Percentiles rank a stretch among this genome's conserved stretches.
These are phyloP conservation scores for Sebastes hubbsi DNA, from an alignment of 2,797 vertebrate genomes.

Conservation along the genomic window DNA sequence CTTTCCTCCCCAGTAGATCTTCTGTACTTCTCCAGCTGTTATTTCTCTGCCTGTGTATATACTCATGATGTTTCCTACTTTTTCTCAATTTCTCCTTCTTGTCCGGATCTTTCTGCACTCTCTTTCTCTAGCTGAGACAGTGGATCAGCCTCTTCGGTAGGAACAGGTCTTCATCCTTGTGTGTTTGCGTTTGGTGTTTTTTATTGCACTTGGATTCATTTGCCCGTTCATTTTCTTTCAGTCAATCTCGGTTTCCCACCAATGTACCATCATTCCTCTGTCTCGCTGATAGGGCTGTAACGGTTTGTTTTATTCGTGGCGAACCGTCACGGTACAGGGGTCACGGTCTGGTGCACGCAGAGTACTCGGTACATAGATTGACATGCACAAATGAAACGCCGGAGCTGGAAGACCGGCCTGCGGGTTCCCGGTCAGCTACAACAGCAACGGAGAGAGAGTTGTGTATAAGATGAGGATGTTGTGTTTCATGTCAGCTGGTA, in stretches of 20 bases:
- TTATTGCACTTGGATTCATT: conserved; percentile 18
- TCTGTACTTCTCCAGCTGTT: conserved; percentile 24
- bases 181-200: conserved; percentile 41
- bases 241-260: not conserved
- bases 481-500: not conserved
- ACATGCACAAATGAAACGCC: not conserved
- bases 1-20: not conserved
- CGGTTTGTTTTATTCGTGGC: not conserved
- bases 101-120: conserved; percentile 34
- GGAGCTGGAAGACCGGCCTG: not conserved
- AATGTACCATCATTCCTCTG: not conserved
- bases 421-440: not conserved
- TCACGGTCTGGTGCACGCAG: not conserved
- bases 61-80: conserved; percentile 51
- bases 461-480: not conserved
- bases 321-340: not conserved
- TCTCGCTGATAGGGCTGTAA: not conserved
- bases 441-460: not conserved
- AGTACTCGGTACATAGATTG: not conserved
- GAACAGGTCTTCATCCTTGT: conserved; percentile 70
- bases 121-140: conserved; percentile 74
- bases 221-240: not conserved
- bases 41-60: conserved; percentile 27
- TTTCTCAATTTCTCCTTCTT: conserved; percentile 43
- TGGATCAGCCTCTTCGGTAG: conserved; percentile 84